These are phyloP conservation scores for Cyanoderma ruficeps DNA, from an alignment of 2,113 vertebrate genomes.

Conservation along the genomic window DNA sequence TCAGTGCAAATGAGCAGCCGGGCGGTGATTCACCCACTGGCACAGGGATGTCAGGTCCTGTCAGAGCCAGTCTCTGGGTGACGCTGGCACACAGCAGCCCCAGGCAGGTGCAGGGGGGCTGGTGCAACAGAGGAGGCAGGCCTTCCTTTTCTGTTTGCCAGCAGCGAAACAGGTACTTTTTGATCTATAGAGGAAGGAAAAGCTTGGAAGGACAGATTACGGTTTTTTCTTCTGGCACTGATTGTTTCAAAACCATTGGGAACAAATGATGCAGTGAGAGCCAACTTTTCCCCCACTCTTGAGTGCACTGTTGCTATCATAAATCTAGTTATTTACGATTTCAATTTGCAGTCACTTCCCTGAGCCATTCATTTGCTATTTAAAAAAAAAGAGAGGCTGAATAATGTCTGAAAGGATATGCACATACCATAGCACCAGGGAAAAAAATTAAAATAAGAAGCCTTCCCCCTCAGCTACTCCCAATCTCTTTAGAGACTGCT, in stretches of 20 bases:
- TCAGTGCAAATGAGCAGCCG: not conserved
- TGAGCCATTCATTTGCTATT: not conserved
- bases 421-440: not conserved
- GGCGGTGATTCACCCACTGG: not conserved
- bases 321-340: not conserved
- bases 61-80: not conserved
- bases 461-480: not conserved
- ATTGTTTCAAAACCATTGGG: not conserved
- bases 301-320: not conserved
- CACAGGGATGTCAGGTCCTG: fast-evolving
- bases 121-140: not conserved
- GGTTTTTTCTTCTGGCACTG: not conserved
- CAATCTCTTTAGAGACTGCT: not conserved
- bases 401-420: not conserved
- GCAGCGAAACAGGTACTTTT: not conserved
- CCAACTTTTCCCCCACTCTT: not conserved
- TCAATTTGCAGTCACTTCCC: not conserved
- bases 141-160: not conserved
- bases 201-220: not conserved
- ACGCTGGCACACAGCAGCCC: not conserved
- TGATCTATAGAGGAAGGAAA: not conserved
- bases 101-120: not conserved
- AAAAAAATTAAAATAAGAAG: not conserved
- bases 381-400: not conserved
- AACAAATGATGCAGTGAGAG: not conserved